phyloP scores from a whole-genome alignment of 2,888 invertebrate species.

The Morpho achilles region DNA sequence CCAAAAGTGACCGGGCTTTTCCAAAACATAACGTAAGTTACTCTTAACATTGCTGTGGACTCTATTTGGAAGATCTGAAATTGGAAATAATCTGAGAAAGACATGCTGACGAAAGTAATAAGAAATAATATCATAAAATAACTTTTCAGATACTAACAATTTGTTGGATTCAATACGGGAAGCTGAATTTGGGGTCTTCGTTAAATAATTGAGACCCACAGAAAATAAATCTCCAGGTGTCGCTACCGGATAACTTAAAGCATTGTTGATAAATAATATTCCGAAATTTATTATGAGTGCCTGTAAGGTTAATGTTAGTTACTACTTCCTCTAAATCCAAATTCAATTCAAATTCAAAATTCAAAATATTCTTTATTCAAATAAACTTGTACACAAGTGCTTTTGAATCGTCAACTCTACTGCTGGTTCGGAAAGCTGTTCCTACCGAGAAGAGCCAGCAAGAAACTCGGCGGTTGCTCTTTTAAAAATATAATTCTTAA shows the following conservation, averaged over 20 bases:
- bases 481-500: too few relatives aligned
- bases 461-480: too few relatives aligned
- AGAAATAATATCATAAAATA: too few relatives aligned
- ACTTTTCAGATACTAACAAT: slow-evolving; percentile 7
- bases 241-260: not conserved
- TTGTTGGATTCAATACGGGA: not conserved
- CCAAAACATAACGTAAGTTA: too few relatives aligned
- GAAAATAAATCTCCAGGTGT: slow-evolving; percentile 1
- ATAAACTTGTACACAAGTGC: too few relatives aligned
- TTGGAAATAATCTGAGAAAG: slow-evolving; percentile 5
- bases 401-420: too few relatives aligned
- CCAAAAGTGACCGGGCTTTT: too few relatives aligned
- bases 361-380: too few relatives aligned
- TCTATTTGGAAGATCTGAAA: slow-evolving; percentile 5
- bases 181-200: slow-evolving; percentile 1
- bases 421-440: too few relatives aligned
- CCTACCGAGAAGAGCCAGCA: too few relatives aligned
- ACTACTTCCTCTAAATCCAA: too few relatives aligned
- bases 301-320: not conserved
- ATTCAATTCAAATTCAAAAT: too few relatives aligned
- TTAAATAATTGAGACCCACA: slow-evolving; percentile 1
- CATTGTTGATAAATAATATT: not conserved
- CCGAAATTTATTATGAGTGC: not conserved
- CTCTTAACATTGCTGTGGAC: not conserved
- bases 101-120: not conserved